A percentile compares a stretch with the other conserved stretches of the same genome.
Evolutionary conservation across 2,797 vertebrate genomes (phyloP).

Genomic region (Lithobates sylvaticus): DNA sequence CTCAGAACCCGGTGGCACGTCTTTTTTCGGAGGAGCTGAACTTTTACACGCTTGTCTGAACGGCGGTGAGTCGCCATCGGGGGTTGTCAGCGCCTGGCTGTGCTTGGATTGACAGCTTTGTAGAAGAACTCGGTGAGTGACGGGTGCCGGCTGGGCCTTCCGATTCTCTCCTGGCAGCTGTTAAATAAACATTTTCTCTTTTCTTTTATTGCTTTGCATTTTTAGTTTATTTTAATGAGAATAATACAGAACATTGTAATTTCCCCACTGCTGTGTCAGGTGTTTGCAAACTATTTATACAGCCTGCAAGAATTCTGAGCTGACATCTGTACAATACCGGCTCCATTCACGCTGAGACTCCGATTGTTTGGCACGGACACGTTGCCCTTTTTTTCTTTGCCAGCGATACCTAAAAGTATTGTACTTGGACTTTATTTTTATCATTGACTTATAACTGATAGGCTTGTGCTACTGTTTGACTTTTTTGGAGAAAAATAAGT

Average conservation of each 20-base stretch:
- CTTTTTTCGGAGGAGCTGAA: background rate
- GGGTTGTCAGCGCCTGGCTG: background rate
- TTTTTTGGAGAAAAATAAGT: too few species aligned
- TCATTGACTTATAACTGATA: too few species aligned
- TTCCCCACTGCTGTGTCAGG: background rate
- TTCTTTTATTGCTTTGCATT: background rate
- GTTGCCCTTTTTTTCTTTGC: too few species aligned
- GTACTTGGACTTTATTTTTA: too few species aligned
- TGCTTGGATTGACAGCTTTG: background rate
- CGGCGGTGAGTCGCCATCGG: background rate
- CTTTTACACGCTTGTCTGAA: background rate
- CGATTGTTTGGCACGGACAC: too few species aligned
- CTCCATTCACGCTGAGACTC: too few species aligned
- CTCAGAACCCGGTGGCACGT: too few species aligned
- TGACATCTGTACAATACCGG: background rate
- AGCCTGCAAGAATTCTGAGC: background rate
- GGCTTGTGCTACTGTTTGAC: too few species aligned
- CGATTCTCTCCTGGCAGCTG: background rate
- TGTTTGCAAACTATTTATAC: background rate
- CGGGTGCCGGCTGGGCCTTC: background rate
- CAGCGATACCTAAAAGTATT: too few species aligned
- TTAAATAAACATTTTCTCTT: background rate
- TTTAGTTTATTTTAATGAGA: background rate
- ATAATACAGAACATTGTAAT: background rate
- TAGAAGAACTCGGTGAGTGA: background rate